phyloP scores from a whole-genome alignment of 2,113 vertebrate genomes.

The Anthoscopus minutus region DNA sequence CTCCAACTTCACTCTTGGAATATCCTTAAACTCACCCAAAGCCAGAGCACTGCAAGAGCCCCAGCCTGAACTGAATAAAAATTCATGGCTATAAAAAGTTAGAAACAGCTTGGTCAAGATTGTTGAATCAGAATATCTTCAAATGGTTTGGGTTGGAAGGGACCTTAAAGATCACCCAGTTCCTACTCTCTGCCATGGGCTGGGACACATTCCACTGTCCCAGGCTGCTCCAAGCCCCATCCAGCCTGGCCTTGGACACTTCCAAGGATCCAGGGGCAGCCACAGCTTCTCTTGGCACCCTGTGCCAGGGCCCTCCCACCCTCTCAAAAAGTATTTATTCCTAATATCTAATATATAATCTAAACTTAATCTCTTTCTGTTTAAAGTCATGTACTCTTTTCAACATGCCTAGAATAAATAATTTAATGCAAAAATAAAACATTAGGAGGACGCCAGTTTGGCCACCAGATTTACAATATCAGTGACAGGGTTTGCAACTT shows the following conservation, averaged over 20 bases:
- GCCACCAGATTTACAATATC: not conserved
- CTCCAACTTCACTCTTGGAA: not conserved
- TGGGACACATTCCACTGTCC: fast-evolving
- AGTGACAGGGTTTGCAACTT: not conserved
- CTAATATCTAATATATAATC: not conserved
- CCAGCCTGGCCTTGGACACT: not conserved
- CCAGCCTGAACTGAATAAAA: not conserved
- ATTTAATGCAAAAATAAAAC: not conserved
- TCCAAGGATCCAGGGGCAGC: not conserved
- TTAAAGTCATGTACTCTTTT: not conserved
- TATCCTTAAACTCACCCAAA: not conserved
- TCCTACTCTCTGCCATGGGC: no score
- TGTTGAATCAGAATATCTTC: not conserved
- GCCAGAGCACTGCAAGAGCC: not conserved
- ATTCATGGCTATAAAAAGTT: not conserved
- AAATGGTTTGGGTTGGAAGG: not conserved
- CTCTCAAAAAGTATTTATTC: not conserved
- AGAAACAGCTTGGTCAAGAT: not conserved
- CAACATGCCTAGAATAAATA: not conserved
- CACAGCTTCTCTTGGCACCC: not conserved
- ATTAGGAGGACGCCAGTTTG: not conserved
- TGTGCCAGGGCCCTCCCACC: fast-evolving
- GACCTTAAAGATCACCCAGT: no score
- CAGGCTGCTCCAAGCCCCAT: not conserved
- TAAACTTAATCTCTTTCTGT: no score